Evolutionary conservation across 2,888 invertebrate species (phyloP), one percentile per base, ranked within the genome.

Genomic region (Amphipoea oculea): DNA sequence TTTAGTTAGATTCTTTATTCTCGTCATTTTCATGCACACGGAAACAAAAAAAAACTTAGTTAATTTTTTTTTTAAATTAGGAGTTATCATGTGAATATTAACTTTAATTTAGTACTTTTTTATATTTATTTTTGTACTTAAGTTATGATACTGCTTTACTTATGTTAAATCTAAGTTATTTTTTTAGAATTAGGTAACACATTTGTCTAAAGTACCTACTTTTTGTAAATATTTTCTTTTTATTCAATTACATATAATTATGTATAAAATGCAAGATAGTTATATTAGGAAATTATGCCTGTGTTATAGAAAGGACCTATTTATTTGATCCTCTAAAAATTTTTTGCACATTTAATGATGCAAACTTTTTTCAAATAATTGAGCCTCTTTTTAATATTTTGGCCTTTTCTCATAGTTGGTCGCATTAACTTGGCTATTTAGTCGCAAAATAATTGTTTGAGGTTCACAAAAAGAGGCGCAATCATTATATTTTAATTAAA

Each of bases 101-200:
- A 73, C 40, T 54, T 69, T 29, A 82, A 20, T 81, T 81, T 5
- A 23, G 9, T 63, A 51, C 9, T 17, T 83, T 81, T 83, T 77
- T 72, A 74, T 86, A 86, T 86, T 84, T 83, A 83, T 83, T 86
- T 82, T 83, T 78, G 84, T 84, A 84, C 84, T 86, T 84, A 86
- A 72, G 63, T 78, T 72, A 51, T 48, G 65, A 36, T 69, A 60
- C 5, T 51, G 60, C 71, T 79, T 79, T 85, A 84, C 36, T 36
- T 73, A 54, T 11, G 54, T 66, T 69, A 45, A 62, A 66, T 66
- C 9, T 72, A 82, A 81, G 86, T 82, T 83, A 68, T 60, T 85
- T 74, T 54, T 0, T 60, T 63, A 40, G 14, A 12, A 73, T 48
- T 4, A n/a, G 23, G 9, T 62, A 23, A 57, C 36, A 42, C 36